Evolutionary conservation across 1,140 invertebrate genomes (phyloP), one percentile per base, ranked within the genome.

Genomic region (Tenebrio molitor): DNA sequence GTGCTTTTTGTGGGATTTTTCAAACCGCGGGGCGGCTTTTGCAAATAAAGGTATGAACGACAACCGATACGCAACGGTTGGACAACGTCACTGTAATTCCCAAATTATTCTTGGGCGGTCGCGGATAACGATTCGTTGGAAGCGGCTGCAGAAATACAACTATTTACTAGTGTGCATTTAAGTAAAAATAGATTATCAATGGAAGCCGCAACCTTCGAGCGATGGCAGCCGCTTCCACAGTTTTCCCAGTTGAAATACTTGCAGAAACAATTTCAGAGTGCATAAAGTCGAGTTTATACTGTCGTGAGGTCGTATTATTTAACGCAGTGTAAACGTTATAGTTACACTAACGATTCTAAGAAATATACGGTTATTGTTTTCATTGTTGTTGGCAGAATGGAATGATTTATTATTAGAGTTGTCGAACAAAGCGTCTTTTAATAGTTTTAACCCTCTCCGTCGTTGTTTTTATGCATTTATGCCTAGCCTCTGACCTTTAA

Each of bases 301-400:
- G 50, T 58, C 50, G 23, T 29, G 21, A 58, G 50, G 50, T 58
- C 21, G 50, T 58, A 29, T 58, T 29, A 58, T 58, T 29, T 58
- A 58, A 58, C 50, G 23, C 50, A 58, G 8, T 58, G 50, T 25
- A 58, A 58, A 58, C 50, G 50, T 58, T 58, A 15, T 29, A 58
- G 50, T 58, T 33, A 58, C 50, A 29, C 50, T 58, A 29, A 58
- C 50, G 23, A 25, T 58, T 58, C 50, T 58, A 10, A 58, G 50
- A 58, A 58, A 58, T 58, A 29, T 58, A 58, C 21, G 50, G 50
- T 58, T 58, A 58, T 58, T 58, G 50, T 58, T 25, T 58, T 58
- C 50, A 58, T 58, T 58, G 50, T 58, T 50, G 44, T 21, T 58
- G 14, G 50, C 23, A 58, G 50, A 58, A 58, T 58, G n/a, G 10